Percentiles rank a stretch among this genome's conserved stretches.
Evolutionary conservation across 2,113 vertebrate species (phyloP).

Genomic region (Mustela lutreola): DNA sequence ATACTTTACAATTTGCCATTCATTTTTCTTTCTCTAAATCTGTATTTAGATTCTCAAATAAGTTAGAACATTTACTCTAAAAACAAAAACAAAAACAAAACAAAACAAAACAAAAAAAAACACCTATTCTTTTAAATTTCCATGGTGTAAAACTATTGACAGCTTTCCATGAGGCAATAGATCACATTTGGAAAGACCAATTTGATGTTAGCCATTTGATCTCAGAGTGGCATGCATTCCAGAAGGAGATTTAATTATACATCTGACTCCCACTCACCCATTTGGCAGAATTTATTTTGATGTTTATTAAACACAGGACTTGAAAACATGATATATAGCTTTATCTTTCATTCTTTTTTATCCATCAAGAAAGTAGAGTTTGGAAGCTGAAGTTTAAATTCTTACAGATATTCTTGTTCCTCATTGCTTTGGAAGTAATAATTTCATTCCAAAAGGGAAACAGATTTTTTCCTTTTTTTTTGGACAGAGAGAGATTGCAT

Average conservation of each 20-base stretch:
- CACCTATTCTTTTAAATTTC: constrained; percentile 65
- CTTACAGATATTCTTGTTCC: constrained; percentile 11
- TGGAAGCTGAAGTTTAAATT: constrained; percentile 65
- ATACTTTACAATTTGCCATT: constrained; percentile 16
- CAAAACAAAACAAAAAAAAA: background rate
- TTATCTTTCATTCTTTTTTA: constrained; percentile 82
- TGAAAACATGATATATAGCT: constrained; percentile 68
- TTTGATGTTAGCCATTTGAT: constrained; percentile 75
- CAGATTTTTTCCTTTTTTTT: background rate
- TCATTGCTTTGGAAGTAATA: constrained; percentile 37
- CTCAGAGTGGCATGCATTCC: constrained; percentile 69
- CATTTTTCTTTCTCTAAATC: constrained; percentile 69
- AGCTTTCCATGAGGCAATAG: constrained; percentile 72
- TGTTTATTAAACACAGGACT: constrained; percentile 82
- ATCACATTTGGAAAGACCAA: constrained; percentile 80
- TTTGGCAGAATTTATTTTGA: constrained; percentile 81
- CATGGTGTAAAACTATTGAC: constrained; percentile 64
- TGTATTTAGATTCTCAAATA: constrained; percentile 57
- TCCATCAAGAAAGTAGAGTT: constrained; percentile 59
- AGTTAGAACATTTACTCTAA: constrained; percentile 63
- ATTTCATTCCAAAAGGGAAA: constrained; percentile 52
- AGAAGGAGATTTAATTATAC: constrained; percentile 86
- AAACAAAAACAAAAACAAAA: background rate
- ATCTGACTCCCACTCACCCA: constrained; percentile 82
- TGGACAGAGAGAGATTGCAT: background rate